Base-by-base conservation (phyloP, 2,113 vertebrate species). In the Euleptes europaea region DNA sequence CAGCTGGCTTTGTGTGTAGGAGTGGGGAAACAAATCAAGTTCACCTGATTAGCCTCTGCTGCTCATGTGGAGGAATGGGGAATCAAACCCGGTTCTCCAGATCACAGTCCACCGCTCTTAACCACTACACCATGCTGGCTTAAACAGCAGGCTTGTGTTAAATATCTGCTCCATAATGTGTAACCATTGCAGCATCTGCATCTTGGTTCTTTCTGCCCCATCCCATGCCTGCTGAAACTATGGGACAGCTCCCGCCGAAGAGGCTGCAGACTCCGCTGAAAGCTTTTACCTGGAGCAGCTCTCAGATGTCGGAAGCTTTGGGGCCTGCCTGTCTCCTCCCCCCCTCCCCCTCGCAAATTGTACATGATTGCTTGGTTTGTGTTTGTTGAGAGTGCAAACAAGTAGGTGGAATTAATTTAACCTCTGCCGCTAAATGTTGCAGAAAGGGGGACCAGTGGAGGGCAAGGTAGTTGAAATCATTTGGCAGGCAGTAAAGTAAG, bases 201-300 rank as follows among this genome's bases (percentile, higher is more conserved):
- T 47, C n/a, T 26, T 13, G n/a, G 44, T n/a, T 65, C 28, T 84
- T 12, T 67, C 19, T 33, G 19, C 9, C 67, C 12, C 35, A 33
- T 23, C 35, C 70, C 54, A 19, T 79, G 35, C 67, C 88, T 94
- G 90, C 94, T 95, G 95, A 95, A 96, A 95, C 78, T n/a, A 54
- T 86, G 88, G 94, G 94, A 95, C 94, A 95, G 93, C 95, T 95
- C 92, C 92, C 78, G 74, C 7, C 0, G 10, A 80, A 3, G 35
- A 82, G 86, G 51, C 69, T 49, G 63, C 71, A 21, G 28, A 63
- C 31, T 31, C 38, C 2, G 51, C 69, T 33, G 78, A 78, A 78
- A 80, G 69, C 75, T 11, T 15, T 78, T 0, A 0, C 19, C 14
- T 70, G 11, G 35, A 38, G 0, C 0, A 0, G 35, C 79, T 84